Percentiles rank a stretch among this genome's conserved stretches.
These are phyloP conservation scores for Tiliacea aurago DNA, from an alignment of 2,888 invertebrate species.

Conservation along the genomic window DNA sequence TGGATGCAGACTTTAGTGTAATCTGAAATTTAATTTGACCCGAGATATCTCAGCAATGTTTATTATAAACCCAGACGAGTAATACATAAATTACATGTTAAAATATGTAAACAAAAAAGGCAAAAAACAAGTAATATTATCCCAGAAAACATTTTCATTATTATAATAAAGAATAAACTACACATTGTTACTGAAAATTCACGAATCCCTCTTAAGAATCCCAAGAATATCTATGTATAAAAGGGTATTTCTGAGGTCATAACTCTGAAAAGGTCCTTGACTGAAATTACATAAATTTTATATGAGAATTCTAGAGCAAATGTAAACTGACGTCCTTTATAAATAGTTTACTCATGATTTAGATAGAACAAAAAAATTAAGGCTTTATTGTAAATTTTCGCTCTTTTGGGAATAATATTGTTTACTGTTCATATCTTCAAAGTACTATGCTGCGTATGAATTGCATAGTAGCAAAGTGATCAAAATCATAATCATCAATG, in stretches of 20 bases:
- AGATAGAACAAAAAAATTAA: not conserved
- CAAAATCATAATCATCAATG: not conserved
- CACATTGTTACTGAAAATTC: constrained; percentile 14
- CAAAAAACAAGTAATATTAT: not conserved
- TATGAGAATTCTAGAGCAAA: constrained; percentile 29
- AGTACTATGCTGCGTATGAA: not conserved
- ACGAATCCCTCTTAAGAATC: constrained; percentile 3
- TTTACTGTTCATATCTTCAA: constrained; percentile 1
- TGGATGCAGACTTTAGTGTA: not conserved
- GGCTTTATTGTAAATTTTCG: not conserved
- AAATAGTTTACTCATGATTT: not conserved
- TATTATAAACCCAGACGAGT: not conserved
- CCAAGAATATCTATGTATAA: constrained; percentile 33
- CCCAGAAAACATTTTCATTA: constrained; percentile 1
- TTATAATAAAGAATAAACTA: constrained; percentile 20
- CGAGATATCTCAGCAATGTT: not conserved
- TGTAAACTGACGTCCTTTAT: constrained; percentile 3
- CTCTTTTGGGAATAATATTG: not conserved
- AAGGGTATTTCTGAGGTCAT: constrained; percentile 33
- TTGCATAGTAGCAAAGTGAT: not conserved
- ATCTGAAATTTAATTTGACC: not conserved
- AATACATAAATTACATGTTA: not conserved
- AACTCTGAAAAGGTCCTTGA: constrained; percentile 23
- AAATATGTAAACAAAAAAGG: constrained; percentile 3
- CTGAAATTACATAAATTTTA: constrained; percentile 30